Evolutionary conservation across 2,797 vertebrate species (phyloP).

Genomic region (Siniperca undulata): DNA sequence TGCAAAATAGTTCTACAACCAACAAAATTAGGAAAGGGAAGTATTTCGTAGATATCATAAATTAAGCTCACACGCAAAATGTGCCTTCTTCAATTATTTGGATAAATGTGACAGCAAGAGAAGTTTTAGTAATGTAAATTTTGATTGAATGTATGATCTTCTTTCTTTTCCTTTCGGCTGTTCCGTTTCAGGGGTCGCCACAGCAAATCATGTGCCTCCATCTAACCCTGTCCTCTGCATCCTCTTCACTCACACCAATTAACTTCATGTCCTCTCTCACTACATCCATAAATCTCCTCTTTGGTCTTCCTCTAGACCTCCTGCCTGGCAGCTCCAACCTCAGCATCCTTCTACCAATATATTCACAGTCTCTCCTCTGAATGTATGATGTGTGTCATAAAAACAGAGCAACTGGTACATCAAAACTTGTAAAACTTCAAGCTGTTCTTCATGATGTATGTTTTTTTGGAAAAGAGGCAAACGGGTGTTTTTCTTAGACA

Average conservation of each 20-base stretch:
- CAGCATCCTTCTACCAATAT: too few species aligned
- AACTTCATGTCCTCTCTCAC: too few species aligned
- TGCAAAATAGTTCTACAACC: neutral
- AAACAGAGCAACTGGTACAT: too few species aligned
- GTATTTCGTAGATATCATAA: accelerated
- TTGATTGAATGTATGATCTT: neutral
- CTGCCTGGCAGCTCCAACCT: too few species aligned
- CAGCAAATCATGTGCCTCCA: too few species aligned
- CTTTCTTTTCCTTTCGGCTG: too few species aligned
- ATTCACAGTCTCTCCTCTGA: too few species aligned
- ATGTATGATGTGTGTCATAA: neutral
- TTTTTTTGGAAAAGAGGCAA: neutral
- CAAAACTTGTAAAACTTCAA: accelerated
- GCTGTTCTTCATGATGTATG: neutral
- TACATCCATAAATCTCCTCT: too few species aligned
- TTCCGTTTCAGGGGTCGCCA: too few species aligned
- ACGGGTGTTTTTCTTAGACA: neutral
- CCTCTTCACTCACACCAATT: too few species aligned
- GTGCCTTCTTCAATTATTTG: neutral
- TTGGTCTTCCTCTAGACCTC: too few species aligned
- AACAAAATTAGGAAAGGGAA: neutral
- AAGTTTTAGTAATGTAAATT: neutral
- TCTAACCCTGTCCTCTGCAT: too few species aligned
- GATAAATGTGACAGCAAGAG: neutral
- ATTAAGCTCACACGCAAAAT: neutral